Evolutionary conservation across 2,113 vertebrate genomes (phyloP).

Genomic region (Burhinus bistriatus): DNA sequence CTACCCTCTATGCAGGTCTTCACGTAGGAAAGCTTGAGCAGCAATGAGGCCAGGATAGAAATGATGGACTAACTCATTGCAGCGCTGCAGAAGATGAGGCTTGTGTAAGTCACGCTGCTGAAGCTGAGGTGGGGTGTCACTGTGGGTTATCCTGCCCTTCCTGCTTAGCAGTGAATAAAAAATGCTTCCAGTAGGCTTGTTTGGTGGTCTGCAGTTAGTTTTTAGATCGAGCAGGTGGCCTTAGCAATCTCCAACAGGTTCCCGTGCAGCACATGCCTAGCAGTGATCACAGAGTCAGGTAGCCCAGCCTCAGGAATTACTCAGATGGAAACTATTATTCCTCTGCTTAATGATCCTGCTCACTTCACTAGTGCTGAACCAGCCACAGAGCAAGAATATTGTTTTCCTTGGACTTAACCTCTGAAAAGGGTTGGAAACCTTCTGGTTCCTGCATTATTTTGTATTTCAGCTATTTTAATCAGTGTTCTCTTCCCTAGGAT

Average conservation of each 20-base stretch:
- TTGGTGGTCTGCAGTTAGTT: not conserved
- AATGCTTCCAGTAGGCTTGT: not conserved
- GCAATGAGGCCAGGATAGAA: not conserved
- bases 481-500: slow-evolving; percentile 73
- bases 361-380: not conserved
- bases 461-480: not conserved
- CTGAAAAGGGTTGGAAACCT: not conserved
- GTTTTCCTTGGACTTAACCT: not conserved
- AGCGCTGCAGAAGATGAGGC: not conserved
- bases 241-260: not conserved
- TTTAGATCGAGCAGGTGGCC: not conserved
- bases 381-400: not conserved
- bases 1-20: not conserved
- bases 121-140: not conserved
- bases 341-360: not conserved
- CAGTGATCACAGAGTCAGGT: not conserved
- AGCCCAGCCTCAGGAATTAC: not conserved
- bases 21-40: not conserved
- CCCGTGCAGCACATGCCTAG: not conserved
- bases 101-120: not conserved
- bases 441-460: not conserved
- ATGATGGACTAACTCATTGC: not conserved
- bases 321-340: not conserved
- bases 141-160: not conserved
- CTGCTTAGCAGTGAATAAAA: not conserved